Conservation (phyloP, 2,888 invertebrate species). For the Crocallis elinguaria region DNA sequence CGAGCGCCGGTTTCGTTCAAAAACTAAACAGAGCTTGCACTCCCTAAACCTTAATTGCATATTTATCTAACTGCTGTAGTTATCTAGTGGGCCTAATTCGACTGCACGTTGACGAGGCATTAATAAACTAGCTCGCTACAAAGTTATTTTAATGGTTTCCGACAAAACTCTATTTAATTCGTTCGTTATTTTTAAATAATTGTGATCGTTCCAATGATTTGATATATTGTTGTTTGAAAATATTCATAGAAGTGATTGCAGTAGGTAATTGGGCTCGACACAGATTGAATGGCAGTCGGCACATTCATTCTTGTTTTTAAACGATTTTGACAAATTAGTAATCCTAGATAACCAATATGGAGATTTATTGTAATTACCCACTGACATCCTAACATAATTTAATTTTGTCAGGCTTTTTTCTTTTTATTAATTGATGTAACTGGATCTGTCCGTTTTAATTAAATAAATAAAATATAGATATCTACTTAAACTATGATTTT, state of each 20-base stretch:
- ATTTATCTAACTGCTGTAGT: constrained; percentile 72
- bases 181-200: constrained; percentile 14
- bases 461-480: too few species aligned
- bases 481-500: too few species aligned
- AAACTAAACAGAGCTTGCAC: constrained; percentile 37
- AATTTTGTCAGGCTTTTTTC: too few species aligned
- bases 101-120: constrained; percentile 45
- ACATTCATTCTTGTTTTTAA: too few species aligned
- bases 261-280: constrained; percentile 2
- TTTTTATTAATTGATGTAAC: too few species aligned
- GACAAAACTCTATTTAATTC: constrained; percentile 29
- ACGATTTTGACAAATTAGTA: too few species aligned
- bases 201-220: constrained; percentile 12
- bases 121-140: constrained; percentile 47
- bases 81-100: constrained; percentile 70
- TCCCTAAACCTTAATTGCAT: constrained; percentile 67
- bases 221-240: constrained; percentile 14
- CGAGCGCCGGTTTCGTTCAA: constrained; percentile 34
- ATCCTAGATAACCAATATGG: too few species aligned
- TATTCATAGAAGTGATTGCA: constrained; percentile 7
- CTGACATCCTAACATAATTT: too few species aligned
- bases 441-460: too few species aligned
- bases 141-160: constrained; percentile 55
- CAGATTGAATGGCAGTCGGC: constrained; percentile 2
- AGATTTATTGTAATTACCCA: too few species aligned